phyloP scores from a whole-genome alignment of 2,113 vertebrate species.

The Macquaria ambigua region DNA sequence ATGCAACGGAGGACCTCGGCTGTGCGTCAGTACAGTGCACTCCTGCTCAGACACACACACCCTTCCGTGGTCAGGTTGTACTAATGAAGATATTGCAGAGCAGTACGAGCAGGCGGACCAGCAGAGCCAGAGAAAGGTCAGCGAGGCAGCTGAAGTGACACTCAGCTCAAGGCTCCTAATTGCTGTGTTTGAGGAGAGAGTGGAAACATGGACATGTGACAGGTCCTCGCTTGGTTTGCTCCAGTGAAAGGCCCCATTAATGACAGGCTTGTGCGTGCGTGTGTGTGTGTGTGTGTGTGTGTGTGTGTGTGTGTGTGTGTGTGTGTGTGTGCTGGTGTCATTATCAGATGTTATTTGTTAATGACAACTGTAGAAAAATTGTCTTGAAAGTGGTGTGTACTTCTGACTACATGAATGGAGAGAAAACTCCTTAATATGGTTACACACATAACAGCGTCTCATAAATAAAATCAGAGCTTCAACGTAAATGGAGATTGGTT shows the following conservation, averaged over 20 bases:
- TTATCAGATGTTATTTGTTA: constrained; percentile 58
- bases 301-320: constrained; percentile 15
- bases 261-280: constrained; percentile 22
- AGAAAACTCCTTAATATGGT: background rate
- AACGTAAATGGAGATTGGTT: background rate
- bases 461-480: background rate
- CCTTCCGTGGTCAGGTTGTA: constrained; percentile 16
- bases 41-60: background rate
- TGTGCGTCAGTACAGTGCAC: background rate
- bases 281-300: background rate
- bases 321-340: constrained; percentile 29
- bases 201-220: constrained; percentile 49
- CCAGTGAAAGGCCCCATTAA: constrained; percentile 28
- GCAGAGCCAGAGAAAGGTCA: constrained; percentile 64
- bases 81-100: constrained; percentile 58
- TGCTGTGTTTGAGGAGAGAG: constrained; percentile 56
- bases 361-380: constrained; percentile 43
- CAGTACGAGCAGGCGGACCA: constrained; percentile 19
- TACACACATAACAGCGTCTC: background rate
- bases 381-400: background rate
- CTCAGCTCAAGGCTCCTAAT: constrained; percentile 62
- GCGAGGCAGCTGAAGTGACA: constrained; percentile 59
- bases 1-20: background rate
- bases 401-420: background rate
- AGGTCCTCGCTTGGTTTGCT: constrained; percentile 31